Evolutionary conservation across 2,113 vertebrate species (phyloP), one percentile per base, ranked within the genome.

Genomic region (Phodopus roborovskii): DNA sequence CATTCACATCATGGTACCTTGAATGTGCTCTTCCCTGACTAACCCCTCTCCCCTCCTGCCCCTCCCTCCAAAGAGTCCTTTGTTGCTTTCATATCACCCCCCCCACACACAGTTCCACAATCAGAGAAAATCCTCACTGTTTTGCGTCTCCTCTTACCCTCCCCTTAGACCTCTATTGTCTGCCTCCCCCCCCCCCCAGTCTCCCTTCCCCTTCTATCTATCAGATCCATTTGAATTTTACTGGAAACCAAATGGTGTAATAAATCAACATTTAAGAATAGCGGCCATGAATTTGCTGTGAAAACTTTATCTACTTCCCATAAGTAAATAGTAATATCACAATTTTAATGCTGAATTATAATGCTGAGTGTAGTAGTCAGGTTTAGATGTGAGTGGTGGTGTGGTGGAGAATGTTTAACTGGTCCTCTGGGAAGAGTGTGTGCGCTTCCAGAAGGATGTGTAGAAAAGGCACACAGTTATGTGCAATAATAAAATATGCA

Each of bases 181-280:
- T 6, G 5, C 5, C 50, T 5, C 50, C 5, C 50, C 50, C 50
- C 6, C 4, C 19, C n/a, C 22, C 20, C 1, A 7, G 36, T 56
- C 36, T 71, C 48, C 50, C 50, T 39, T 28, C 48, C 56, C 10
- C 48, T 88, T 24, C 28, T 17, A 11, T 28, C 64, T 36, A 6
- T n/a, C 45, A 36, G 90, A 96, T 96, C 75, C 81, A 82, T 98
- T 97, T 98, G 96, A 97, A 97, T 98, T 97, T 97, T 97, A 96
- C 89, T 92, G 68, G 96, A 97, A 97, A 93, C 74, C 0, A 96
- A 94, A 15, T 88, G 94, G 96, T 66, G 78, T 87, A 97, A 96
- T 45, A 97, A 97, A 96, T 70, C 92, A 91, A 5, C 74, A 91
- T 91, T 97, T 97, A 75, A 91, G 97, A 98, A 96, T 75, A 82